Conservation (phyloP, 2,888 invertebrate genomes). For the Doris montereyensis region DNA sequence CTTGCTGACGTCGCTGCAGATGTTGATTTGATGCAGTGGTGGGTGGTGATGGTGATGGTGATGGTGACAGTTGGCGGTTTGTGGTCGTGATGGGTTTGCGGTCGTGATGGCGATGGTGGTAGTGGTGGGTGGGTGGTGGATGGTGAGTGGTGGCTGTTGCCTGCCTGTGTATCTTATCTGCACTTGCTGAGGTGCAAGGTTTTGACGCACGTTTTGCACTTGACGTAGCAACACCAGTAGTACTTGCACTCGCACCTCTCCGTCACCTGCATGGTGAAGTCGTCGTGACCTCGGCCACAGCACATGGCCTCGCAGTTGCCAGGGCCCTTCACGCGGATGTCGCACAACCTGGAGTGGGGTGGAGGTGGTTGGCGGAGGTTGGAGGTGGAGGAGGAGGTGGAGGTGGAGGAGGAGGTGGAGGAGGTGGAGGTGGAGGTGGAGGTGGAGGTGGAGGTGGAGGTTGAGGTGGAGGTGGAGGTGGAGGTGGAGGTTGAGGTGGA, state of each 20-base stretch:
- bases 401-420: not conserved
- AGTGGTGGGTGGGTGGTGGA: too few species aligned
- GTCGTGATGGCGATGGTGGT: too few species aligned
- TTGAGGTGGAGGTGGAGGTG: not conserved
- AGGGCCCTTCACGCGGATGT: slow-evolving; percentile 76
- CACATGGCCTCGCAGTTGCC: slow-evolving; percentile 87
- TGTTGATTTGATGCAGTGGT: too few species aligned
- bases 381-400: not conserved
- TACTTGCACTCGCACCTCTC: slow-evolving; percentile 87
- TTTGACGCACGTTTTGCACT: slow-evolving; percentile 86
- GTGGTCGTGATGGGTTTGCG: too few species aligned
- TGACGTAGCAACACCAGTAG: slow-evolving; percentile 90
- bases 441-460: not conserved
- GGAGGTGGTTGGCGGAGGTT: not conserved
- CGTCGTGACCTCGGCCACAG: slow-evolving; percentile 86
- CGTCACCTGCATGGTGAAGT: slow-evolving; percentile 79
- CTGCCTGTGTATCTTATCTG: slow-evolving; percentile 55
- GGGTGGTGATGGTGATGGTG: too few species aligned
- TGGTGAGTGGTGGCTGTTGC: too few species aligned
- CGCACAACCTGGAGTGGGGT: slow-evolving; percentile 78
- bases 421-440: not conserved
- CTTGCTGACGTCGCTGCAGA: too few species aligned
- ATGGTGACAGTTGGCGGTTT: too few species aligned
- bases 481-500: not conserved
- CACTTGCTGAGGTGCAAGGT: slow-evolving; percentile 83